phyloP scores from a whole-genome alignment of 2,888 invertebrate genomes.

The Drosophila antonietae region DNA sequence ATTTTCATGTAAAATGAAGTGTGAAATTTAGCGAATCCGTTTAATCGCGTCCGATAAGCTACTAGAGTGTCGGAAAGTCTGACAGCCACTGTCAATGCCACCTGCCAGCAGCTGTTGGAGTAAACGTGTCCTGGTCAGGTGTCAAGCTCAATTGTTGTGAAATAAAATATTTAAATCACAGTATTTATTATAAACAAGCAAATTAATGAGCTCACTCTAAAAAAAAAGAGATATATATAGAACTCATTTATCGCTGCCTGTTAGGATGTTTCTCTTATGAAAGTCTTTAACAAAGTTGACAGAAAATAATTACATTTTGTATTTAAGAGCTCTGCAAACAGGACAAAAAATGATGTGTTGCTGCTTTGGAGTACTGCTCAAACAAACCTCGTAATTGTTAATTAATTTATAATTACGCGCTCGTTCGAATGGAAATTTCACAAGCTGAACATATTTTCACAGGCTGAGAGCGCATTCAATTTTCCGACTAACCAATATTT shows the following conservation, averaged over 20 bases:
- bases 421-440: slow-evolving; percentile 3
- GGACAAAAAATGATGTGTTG: neutral
- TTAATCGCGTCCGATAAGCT: slow-evolving; percentile 72
- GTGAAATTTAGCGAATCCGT: slow-evolving; percentile 80
- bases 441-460: slow-evolving; percentile 3
- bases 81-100: slow-evolving; percentile 15
- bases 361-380: neutral
- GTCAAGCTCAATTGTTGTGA: slow-evolving; percentile 30
- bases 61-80: slow-evolving; percentile 24
- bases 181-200: slow-evolving; percentile 1
- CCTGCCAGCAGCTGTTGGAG: neutral
- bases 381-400: slow-evolving; percentile 11
- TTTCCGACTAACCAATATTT: neutral
- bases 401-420: slow-evolving; percentile 17
- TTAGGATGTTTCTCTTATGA: neutral
- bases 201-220: slow-evolving; percentile 10
- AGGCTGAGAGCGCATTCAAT: neutral
- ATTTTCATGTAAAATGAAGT: slow-evolving; percentile 73
- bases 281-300: neutral
- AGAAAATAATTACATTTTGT: neutral
- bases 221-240: neutral
- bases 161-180: neutral
- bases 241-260: neutral
- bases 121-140: slow-evolving; percentile 48
- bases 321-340: slow-evolving; percentile 1